Conservation (phyloP, 2,888 invertebrate species). For the Hydropsyche betteni region DNA sequence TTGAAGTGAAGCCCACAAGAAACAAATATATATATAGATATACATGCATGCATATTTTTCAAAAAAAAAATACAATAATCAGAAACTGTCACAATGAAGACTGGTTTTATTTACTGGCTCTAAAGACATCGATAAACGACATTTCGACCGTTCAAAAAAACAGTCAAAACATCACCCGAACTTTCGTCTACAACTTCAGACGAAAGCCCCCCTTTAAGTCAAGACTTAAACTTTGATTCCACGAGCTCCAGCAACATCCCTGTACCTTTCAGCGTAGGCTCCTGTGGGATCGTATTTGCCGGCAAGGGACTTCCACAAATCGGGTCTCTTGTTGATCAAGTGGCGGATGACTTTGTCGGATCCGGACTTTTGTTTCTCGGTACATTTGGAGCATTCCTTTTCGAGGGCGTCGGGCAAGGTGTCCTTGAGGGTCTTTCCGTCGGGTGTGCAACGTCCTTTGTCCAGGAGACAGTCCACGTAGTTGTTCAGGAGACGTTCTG, state of each 20-base stretch:
- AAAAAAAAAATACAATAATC: too few species aligned
- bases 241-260: conserved; percentile 54
- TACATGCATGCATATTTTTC: too few species aligned
- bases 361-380: conserved; percentile 64
- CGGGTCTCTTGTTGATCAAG: conserved; percentile 72
- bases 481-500: conserved; percentile 71
- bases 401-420: conserved; percentile 76
- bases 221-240: conserved; percentile 37
- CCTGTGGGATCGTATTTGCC: conserved; percentile 76
- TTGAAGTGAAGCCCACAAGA: too few species aligned
- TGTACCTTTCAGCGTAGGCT: conserved; percentile 72
- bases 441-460: conserved; percentile 72
- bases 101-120: too few species aligned
- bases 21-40: too few species aligned
- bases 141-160: too few species aligned
- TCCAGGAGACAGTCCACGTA: conserved; percentile 76
- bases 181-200: too few species aligned
- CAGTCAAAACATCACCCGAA: too few species aligned
- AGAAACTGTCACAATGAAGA: too few species aligned
- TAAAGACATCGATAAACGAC: too few species aligned
- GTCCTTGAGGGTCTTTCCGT: conserved; percentile 68
- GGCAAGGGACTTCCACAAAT: conserved; percentile 71
- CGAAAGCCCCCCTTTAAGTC: not conserved
- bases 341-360: conserved; percentile 71
- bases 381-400: conserved; percentile 74